Evolutionary conservation across 1,140 invertebrate species (phyloP).

Genomic region (Drosophila persimilis): DNA sequence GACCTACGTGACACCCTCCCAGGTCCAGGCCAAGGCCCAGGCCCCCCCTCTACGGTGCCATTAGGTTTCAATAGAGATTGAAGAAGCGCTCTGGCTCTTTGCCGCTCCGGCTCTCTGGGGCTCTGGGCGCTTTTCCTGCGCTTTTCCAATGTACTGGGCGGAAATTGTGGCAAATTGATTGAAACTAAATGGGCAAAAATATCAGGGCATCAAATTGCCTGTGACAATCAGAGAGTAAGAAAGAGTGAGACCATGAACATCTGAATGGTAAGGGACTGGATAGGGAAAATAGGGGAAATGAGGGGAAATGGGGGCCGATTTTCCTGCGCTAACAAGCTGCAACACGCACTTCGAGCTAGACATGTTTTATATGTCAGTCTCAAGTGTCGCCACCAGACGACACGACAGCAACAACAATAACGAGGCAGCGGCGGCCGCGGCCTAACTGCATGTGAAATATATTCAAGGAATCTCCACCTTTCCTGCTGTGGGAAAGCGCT

Average conservation of each 20-base stretch:
- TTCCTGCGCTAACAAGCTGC: conserved; percentile 51
- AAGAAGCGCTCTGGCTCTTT: neutral
- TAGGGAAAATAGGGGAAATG: no score
- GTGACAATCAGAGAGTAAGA: conserved; percentile 49
- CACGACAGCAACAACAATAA: conserved; percentile 47
- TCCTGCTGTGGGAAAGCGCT: no score
- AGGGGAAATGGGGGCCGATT: conserved; percentile 2
- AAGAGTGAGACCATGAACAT: conserved; percentile 3
- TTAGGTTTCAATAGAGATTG: conserved; percentile 67
- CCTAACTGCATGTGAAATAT: no score
- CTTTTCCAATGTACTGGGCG: conserved; percentile 39
- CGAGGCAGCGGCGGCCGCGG: neutral
- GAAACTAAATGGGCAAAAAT: conserved; percentile 77
- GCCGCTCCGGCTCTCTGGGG: neutral
- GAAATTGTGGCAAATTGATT: conserved; percentile 79
- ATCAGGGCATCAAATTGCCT: conserved; percentile 72
- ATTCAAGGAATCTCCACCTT: no score
- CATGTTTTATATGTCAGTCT: conserved; percentile 76
- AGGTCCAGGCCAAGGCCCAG: no score
- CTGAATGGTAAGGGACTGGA: neutral
- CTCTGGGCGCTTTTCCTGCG: conserved; percentile 6
- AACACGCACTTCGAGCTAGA: conserved; percentile 61
- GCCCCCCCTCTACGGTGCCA: conserved; percentile 31
- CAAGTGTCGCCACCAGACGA: conserved; percentile 69
- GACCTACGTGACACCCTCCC: conserved; percentile 61